These are phyloP conservation scores for Falco punctatus DNA, from an alignment of 2,113 vertebrate genomes.

Conservation along the genomic window DNA sequence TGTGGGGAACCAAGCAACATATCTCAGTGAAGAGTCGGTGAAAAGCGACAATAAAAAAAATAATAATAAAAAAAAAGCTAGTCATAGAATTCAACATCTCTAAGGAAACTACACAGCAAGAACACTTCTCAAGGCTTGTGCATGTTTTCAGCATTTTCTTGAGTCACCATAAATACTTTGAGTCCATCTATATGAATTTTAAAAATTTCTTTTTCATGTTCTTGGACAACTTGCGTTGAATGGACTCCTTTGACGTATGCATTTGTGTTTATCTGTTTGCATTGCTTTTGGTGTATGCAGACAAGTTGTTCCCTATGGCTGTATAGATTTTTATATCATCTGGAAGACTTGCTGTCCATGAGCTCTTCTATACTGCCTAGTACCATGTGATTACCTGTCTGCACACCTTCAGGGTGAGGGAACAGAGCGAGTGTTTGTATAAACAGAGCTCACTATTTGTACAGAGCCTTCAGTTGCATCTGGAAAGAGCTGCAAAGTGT, in stretches of 20 bases:
- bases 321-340: not conserved
- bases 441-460: not conserved
- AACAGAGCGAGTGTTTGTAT: too few relatives aligned
- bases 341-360: not conserved
- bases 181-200: not conserved
- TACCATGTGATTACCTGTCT: not conserved
- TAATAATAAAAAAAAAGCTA: not conserved
- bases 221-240: not conserved
- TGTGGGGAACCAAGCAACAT: not conserved
- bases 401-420: not conserved
- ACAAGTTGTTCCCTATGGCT: not conserved
- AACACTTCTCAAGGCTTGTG: not conserved
- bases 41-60: not conserved
- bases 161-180: not conserved
- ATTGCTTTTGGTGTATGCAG: not conserved
- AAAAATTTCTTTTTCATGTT: not conserved
- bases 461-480: not conserved
- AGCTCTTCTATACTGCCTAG: not conserved
- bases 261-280: not conserved
- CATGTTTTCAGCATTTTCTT: not conserved
- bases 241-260: not conserved
- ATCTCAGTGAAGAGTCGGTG: not conserved
- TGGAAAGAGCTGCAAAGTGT: not conserved
- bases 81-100: not conserved
- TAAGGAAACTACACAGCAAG: not conserved